Evolutionary conservation across 2,888 invertebrate genomes (phyloP), one percentile per base, ranked within the genome.

Genomic region (Oegoconia quadripuncta): DNA sequence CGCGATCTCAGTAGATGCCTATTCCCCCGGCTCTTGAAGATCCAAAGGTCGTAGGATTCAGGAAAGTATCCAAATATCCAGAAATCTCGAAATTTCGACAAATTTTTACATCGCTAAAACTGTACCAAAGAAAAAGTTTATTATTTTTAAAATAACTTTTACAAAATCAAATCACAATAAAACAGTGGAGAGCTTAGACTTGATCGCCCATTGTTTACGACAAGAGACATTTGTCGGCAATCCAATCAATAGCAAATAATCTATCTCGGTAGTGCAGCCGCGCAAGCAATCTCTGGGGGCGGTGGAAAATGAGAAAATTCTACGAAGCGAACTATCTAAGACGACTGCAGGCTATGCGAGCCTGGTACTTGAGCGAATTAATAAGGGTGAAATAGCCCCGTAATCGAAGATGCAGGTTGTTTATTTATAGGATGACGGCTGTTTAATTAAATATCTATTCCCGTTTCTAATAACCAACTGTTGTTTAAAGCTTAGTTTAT

Each of bases 161-260:
- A 13, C 13, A 13, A 7, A 27, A 27, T 27, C 12, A 14, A 22
- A 26, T 31, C 12, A 33, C 11, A 31, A 46, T 51, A 48, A 50
- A 48, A 33, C 20, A 13, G 27, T 20, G 34, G 45, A 52, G 57
- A 53, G 55, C 48, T 56, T 33, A 18, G n/a, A 12, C n/a, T 16
- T 25, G 33, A 34, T 25, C n/a, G 18, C 15, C 31, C 23, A 13
- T 59, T 68, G 66, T 74, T 74, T 68, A 67, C 62, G 51, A 55
- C 52, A 53, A 53, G 59, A 59, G 52, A 56, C 61, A 64, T n/a
- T n/a, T 59, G 55, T 42, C 64, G 59, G 50, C 64, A 61, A 73
- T 73, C 70, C 74, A 75, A 78, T 76, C 74, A 68, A 77, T 74
- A 70, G 63, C 68, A 73, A 74, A 74, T 73, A 73, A 73, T 75